A percentile compares a stretch with the other conserved stretches of the same genome.
Conservation (phyloP, 2,113 vertebrate species). For the Nycticebus coucang region DNA sequence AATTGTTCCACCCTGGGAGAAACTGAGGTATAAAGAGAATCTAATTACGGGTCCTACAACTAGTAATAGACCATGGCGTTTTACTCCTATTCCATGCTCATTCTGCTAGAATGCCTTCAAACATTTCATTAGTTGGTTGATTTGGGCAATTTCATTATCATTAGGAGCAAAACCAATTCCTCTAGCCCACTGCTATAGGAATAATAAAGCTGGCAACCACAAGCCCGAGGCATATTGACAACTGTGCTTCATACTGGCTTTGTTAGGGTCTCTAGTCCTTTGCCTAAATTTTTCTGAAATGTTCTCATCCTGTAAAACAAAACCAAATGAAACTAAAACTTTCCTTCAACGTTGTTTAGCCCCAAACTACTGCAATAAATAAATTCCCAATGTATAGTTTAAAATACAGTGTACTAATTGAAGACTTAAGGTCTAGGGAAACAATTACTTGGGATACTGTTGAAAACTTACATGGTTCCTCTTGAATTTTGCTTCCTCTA, state of each 20-base stretch:
- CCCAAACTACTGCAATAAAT: background rate
- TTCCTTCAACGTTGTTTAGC: background rate
- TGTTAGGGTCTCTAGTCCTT: background rate
- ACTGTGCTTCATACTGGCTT: background rate
- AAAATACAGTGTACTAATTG: background rate
- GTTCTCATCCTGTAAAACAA: background rate
- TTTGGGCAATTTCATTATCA: background rate
- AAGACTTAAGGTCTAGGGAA: background rate
- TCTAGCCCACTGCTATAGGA: background rate
- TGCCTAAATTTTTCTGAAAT: background rate
- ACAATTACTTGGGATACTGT: background rate
- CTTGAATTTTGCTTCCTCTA: background rate
- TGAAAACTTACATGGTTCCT: background rate
- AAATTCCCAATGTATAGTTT: background rate
- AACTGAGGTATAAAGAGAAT: background rate
- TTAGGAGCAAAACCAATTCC: background rate
- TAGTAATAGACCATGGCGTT: background rate
- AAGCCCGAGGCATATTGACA: background rate
- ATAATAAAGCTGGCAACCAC: background rate
- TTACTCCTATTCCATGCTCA: background rate
- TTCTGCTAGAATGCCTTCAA: background rate
- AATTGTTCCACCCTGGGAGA: background rate
- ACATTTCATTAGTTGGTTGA: background rate
- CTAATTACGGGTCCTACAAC: background rate
- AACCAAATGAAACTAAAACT: background rate